Percentiles rank a stretch among this genome's conserved stretches.
Conservation (phyloP, 2,797 vertebrate species). For the Emys orbicularis region DNA sequence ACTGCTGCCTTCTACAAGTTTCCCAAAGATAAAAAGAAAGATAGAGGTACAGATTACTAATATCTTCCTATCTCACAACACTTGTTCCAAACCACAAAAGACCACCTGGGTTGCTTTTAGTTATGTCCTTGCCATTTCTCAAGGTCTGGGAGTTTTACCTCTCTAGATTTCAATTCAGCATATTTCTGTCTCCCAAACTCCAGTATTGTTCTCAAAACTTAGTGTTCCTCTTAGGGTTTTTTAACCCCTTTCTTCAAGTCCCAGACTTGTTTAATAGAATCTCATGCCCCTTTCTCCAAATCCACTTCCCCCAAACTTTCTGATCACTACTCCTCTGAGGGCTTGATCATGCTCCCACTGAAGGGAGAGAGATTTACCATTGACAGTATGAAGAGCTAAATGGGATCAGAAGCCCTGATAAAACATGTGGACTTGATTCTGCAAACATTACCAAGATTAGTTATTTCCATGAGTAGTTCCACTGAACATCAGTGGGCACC, state of each 20-base stretch:
- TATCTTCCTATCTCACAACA: constrained; percentile 54
- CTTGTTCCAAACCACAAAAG: constrained; percentile 61
- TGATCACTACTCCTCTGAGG: not conserved
- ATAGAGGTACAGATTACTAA: constrained; percentile 66
- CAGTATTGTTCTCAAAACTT: not conserved
- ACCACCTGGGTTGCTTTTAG: constrained; percentile 38
- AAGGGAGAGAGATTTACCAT: not conserved
- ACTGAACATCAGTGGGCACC: not conserved
- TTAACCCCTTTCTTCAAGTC: not conserved
- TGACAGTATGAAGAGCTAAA: not conserved
- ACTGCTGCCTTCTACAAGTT: constrained; percentile 67
- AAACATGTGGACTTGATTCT: not conserved
- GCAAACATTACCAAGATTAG: not conserved
- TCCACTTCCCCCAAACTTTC: not conserved
- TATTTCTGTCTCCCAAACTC: not conserved
- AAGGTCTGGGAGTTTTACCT: constrained; percentile 51
- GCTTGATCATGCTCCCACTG: not conserved
- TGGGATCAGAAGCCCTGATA: not conserved
- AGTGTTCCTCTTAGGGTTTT: not conserved
- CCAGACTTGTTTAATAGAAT: not conserved
- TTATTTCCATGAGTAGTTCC: not conserved
- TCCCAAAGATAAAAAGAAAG: constrained; percentile 71
- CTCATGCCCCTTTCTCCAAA: not conserved
- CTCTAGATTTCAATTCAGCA: not conserved
- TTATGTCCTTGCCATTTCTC: constrained; percentile 56